phyloP scores from a whole-genome alignment of 2,888 invertebrate species.

The Cyclophora albipunctata region DNA sequence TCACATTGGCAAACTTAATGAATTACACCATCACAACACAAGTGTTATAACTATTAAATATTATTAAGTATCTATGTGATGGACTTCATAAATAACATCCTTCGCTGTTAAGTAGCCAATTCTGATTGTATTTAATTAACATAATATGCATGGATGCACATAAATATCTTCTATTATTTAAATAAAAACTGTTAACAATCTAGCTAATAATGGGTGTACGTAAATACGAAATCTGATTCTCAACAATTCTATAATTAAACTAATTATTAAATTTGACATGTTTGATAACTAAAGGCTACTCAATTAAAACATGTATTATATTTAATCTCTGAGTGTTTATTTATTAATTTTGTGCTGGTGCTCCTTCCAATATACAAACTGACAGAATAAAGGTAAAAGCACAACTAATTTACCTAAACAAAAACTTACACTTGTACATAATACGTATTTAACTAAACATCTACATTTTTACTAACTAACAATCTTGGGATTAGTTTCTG shows the following conservation, averaged over 20 bases:
- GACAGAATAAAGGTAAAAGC: slow-evolving; percentile 6
- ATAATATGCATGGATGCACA: too few relatives aligned
- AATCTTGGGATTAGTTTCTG: slow-evolving; percentile 1
- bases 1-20: neutral
- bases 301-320: slow-evolving; percentile 12
- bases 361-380: slow-evolving; percentile 5
- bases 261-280: slow-evolving; percentile 4
- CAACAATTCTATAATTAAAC: slow-evolving; percentile 33
- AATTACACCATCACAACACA: slow-evolving; percentile 3
- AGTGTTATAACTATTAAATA: slow-evolving; percentile 4
- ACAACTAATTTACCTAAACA: slow-evolving; percentile 14
- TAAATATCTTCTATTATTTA: too few relatives aligned
- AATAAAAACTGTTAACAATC: too few relatives aligned
- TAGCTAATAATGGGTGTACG: too few relatives aligned
- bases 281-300: slow-evolving; percentile 1
- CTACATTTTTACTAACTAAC: neutral
- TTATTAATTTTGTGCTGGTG: slow-evolving; percentile 16
- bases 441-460: slow-evolving; percentile 2
- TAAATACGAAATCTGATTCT: slow-evolving; percentile 22
- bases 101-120: too few relatives aligned
- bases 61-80: neutral
- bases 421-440: slow-evolving; percentile 9
- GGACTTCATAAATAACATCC: neutral
- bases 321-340: slow-evolving; percentile 14
- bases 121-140: too few relatives aligned